Base-by-base conservation (phyloP, 2,888 invertebrate genomes). In the Synergus itoensis region DNA sequence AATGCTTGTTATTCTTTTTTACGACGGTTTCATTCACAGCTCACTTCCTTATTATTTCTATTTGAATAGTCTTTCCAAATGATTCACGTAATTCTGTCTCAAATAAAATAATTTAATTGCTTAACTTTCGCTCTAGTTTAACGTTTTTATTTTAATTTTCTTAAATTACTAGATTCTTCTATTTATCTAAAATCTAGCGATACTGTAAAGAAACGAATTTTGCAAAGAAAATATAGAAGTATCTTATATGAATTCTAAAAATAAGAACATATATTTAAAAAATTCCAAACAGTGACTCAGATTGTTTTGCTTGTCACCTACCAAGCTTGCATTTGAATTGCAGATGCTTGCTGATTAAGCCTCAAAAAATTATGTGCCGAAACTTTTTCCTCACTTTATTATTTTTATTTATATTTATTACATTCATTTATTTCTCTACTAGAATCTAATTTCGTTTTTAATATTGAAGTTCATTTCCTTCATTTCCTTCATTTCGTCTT, bases 1-100 rank as follows among this genome's bases (percentile, higher is more conserved):
- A 41, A 77, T 21, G n/a, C 64, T 77, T 77, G 48, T 77, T 53
- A 45, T 67, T 67, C 53, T 64, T 57, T 67, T 77, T 67, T 40
- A 53, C 40, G 40, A 36, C 45, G 21, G 14, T 36, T 64, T 77
- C 77, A 62, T 62, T 77, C 41, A 77, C 64, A 60, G 60, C 18
- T 60, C 60, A 41, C 48, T 77, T 77, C 63, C 63, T 77, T 77
- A 28, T 77, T 64, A 18, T 64, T 77, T 64, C 45, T 41, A n/a
- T 53, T 53, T 53, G 28, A 48, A 73, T 28, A 53, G 11, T 36
- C 28, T 53, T 36, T 21, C 36, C 36, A 53, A n/a, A 53, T 73
- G 53, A 36, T 14, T n/a, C 36, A 73, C 48, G 28, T 65, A 21
- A 73, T n/a, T 53, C n/a, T 36, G 36, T 53, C n/a, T 36, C 4